A percentile compares a stretch with the other conserved stretches of the same genome.
These are phyloP conservation scores for Timandra comae DNA, from an alignment of 2,888 invertebrate species.

Conservation along the genomic window DNA sequence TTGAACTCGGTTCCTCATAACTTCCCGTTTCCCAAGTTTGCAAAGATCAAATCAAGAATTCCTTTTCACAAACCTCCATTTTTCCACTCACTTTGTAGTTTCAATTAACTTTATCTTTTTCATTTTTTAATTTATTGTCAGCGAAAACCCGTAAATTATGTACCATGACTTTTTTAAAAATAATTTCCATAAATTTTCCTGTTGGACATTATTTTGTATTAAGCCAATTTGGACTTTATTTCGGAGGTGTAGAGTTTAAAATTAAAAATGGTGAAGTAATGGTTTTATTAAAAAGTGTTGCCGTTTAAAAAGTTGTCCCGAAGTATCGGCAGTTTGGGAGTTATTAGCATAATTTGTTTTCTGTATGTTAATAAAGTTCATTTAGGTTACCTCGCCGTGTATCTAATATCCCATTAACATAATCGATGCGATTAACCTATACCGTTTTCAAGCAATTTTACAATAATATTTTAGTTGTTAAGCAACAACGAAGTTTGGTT, in stretches of 20 bases:
- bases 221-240: neutral
- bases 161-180: neutral
- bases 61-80: too few species aligned
- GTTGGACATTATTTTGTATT: neutral
- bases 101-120: too few species aligned
- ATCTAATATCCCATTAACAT: constrained; percentile 13
- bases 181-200: constrained; percentile 1
- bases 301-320: constrained; percentile 18
- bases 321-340: constrained; percentile 9
- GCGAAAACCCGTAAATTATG: neutral
- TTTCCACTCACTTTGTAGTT: too few species aligned
- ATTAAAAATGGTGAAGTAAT: neutral
- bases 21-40: too few species aligned
- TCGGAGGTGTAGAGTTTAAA: neutral
- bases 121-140: too few species aligned
- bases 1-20: too few species aligned
- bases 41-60: too few species aligned
- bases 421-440: constrained; percentile 10
- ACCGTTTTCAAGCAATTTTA: too few species aligned
- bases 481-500: too few species aligned
- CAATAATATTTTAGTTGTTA: too few species aligned
- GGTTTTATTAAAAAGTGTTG: neutral
- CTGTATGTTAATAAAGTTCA: constrained; percentile 17
- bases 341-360: constrained; percentile 24
- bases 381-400: constrained; percentile 9